These are phyloP conservation scores for Boloria selene DNA, from an alignment of 2,888 invertebrate genomes.

Conservation along the genomic window DNA sequence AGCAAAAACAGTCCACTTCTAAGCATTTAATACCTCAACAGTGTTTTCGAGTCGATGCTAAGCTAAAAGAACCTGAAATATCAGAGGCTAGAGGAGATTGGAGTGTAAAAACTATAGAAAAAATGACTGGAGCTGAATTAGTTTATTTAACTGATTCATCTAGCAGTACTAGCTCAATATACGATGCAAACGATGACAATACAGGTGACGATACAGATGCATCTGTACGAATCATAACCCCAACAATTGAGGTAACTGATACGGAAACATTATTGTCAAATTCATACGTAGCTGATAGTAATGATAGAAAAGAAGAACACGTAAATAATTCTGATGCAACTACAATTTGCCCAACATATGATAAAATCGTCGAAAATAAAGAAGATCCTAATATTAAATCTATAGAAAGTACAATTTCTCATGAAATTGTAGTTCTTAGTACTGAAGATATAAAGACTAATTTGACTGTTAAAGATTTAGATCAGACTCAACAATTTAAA, in stretches of 20 bases:
- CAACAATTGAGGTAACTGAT: slow-evolving; percentile 77
- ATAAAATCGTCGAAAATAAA: slow-evolving; percentile 10
- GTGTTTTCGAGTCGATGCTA: slow-evolving; percentile 84
- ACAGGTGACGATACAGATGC: slow-evolving; percentile 72
- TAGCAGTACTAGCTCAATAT: slow-evolving; percentile 83
- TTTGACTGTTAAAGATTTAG: slow-evolving; percentile 68
- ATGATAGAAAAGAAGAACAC: slow-evolving; percentile 30
- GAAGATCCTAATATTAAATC: slow-evolving; percentile 7
- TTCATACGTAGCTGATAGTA: slow-evolving; percentile 51
- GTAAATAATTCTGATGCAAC: slow-evolving; percentile 30
- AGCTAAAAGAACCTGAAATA: slow-evolving; percentile 80
- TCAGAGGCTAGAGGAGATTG: slow-evolving; percentile 83
- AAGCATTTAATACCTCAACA: slow-evolving; percentile 68
- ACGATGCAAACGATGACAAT: slow-evolving; percentile 77
- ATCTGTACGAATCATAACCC: slow-evolving; percentile 75
- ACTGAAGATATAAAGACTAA: slow-evolving; percentile 69
- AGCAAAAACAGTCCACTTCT: slow-evolving; percentile 52
- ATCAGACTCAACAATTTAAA: slow-evolving; percentile 35
- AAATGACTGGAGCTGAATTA: slow-evolving; percentile 84
- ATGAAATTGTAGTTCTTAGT: slow-evolving; percentile 70
- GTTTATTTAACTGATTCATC: slow-evolving; percentile 87
- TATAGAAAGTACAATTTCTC: slow-evolving; percentile 35
- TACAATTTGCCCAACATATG: neutral
- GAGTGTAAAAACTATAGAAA: slow-evolving; percentile 75
- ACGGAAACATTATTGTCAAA: slow-evolving; percentile 70